Evolutionary conservation across 2,797 vertebrate genomes (phyloP).

Genomic region (Lacerta viridis): DNA sequence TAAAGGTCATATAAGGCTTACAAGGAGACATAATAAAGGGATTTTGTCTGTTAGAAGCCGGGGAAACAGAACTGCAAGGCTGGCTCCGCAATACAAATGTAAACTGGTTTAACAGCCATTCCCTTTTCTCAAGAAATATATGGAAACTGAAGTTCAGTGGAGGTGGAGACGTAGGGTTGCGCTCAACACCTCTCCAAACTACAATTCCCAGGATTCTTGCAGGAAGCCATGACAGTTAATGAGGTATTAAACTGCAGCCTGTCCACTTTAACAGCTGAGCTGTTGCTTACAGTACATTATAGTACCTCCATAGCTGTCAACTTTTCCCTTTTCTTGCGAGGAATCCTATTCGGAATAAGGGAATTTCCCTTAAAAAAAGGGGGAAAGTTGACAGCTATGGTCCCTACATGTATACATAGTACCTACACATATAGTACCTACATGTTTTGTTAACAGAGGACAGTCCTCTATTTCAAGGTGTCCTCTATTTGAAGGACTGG

Average conservation of each 20-base stretch:
- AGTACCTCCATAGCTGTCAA: too few species aligned
- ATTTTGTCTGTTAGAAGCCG: constrained; percentile 16
- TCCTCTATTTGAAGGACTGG: too few species aligned
- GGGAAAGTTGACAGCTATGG: too few species aligned
- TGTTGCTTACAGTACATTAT: not conserved
- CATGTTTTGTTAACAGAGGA: too few species aligned
- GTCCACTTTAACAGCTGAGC: not conserved
- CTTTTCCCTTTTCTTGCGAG: too few species aligned
- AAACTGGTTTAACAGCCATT: not conserved
- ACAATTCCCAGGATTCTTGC: not conserved
- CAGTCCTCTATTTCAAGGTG: too few species aligned
- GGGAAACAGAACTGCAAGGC: not conserved
- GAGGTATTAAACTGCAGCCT: not conserved
- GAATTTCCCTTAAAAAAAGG: too few species aligned
- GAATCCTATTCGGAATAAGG: too few species aligned
- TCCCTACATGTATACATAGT: too few species aligned
- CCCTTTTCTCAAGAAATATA: not conserved
- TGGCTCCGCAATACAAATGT: not conserved
- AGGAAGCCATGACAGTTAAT: not conserved
- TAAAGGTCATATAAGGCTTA: constrained; percentile 28
- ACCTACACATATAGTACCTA: too few species aligned
- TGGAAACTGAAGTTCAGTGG: not conserved
- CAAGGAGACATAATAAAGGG: constrained; percentile 28
- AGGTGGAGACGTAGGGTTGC: not conserved
- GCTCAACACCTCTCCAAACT: not conserved